Base-by-base conservation (phyloP, 2,888 invertebrate genomes). In the Cheilosia urbana region DNA sequence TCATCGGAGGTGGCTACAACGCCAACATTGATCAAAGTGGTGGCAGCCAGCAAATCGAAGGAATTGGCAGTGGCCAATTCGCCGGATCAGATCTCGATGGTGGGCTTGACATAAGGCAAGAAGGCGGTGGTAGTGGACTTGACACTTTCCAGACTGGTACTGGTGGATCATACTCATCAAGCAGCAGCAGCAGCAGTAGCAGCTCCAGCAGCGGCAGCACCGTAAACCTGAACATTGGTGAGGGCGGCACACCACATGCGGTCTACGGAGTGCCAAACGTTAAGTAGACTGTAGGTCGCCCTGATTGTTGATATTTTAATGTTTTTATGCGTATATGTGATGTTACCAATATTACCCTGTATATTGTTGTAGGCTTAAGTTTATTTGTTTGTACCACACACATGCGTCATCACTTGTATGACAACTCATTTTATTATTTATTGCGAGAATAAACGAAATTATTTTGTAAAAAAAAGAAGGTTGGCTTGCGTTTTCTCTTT, bases 231-330 rank as follows among this genome's bases (percentile, higher is more conserved):
- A 79, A 73, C 58, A 66, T 60, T 57, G 77, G 55, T 40, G 87
- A 82, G 6, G 55, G 51, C 53, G 69, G 60, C n/a, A 27, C 69
- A 30, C 87, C 71, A 11, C 88, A 88, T 51, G 81, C 87, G 42
- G 79, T 88, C 37, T 88, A 89, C 42, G 89, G 89, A 57, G 88
- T 89, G 40, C 89, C 88, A 58, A 85, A 87, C 63, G 82, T 88
- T 60, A 88, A 87, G 80, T 60, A 79, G 63, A 71, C 17, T 21
- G 9, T 19, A 13, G 4, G 19, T 13, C 21, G 11, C 55, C n/a
- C 21, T 24, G 13, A 4, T 45, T 77, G 78, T 71, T 78, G 21
- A 75, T 68, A 17, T 63, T 42, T 69, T 72, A 24, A 49, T 69
- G 66, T 62, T 62, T 63, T 69, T 62, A 6, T 58, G 75, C 69